phyloP scores from a whole-genome alignment of 2,113 vertebrate species.

The Astatotilapia flaviijosephi region DNA sequence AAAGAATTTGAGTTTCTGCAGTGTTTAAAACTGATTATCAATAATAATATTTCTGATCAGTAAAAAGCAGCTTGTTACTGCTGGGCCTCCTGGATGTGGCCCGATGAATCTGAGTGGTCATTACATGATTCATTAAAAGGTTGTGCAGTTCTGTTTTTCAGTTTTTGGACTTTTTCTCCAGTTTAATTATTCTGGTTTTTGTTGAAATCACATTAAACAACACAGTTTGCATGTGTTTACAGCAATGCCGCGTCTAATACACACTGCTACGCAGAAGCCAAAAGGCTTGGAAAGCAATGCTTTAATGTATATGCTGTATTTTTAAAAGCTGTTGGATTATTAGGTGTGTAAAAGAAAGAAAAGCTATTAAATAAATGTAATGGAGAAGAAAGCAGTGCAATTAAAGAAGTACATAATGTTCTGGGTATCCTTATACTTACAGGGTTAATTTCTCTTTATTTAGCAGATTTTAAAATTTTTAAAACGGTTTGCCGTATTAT shows the following conservation, averaged over 20 bases:
- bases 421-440: not conserved
- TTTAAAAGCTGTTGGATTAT: not conserved
- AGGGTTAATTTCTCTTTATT: not conserved
- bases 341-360: not conserved
- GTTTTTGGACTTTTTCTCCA: not conserved
- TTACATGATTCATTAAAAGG: not conserved
- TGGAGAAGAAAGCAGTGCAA: not conserved
- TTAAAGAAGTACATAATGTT: not conserved
- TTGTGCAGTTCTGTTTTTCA: not conserved
- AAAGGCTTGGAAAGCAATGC: not conserved
- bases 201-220: not conserved
- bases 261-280: not conserved
- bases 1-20: not conserved
- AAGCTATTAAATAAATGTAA: not conserved
- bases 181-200: not conserved
- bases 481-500: not conserved
- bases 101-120: not conserved
- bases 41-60: not conserved
- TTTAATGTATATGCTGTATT: not conserved
- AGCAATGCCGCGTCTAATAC: not conserved
- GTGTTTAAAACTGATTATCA: fast-evolving
- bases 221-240: not conserved
- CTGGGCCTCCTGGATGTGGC: not conserved
- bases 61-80: not conserved
- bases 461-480: fast-evolving